These are phyloP conservation scores for Plebejus anna DNA, from an alignment of 2,888 invertebrate genomes.

Conservation along the genomic window DNA sequence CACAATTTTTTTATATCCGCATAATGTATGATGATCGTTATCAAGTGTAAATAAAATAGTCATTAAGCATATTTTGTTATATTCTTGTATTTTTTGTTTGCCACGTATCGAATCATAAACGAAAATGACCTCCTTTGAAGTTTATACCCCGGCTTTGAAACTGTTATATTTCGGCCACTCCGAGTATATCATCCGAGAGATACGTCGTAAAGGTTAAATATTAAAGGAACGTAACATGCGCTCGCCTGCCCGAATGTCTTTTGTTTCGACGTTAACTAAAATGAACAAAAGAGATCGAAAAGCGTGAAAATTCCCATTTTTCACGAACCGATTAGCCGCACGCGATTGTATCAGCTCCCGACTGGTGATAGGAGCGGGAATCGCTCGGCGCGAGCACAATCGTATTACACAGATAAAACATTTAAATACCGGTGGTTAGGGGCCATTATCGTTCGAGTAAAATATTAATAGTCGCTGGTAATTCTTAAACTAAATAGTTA, in stretches of 20 bases:
- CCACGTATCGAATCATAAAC: background rate
- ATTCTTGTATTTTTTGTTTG: slow-evolving; percentile 14
- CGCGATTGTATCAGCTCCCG: background rate
- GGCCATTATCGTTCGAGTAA: slow-evolving; percentile 24
- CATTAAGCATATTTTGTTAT: slow-evolving; percentile 17
- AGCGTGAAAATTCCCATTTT: slow-evolving; percentile 28
- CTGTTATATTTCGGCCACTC: background rate
- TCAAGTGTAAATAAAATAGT: slow-evolving; percentile 19
- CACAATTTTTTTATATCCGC: slow-evolving; percentile 11
- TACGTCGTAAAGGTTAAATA: slow-evolving; percentile 15
- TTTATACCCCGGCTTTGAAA: background rate
- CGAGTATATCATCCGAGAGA: background rate
- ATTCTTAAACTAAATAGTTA: slow-evolving; percentile 44
- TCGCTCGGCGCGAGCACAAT: background rate
- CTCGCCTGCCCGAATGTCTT: slow-evolving; percentile 22
- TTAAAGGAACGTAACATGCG: background rate
- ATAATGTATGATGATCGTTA: slow-evolving; percentile 16
- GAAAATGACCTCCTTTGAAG: background rate
- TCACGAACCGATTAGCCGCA: background rate
- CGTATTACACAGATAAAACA: slow-evolving; percentile 5
- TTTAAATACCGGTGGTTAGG: slow-evolving; percentile 26
- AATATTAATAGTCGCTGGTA: slow-evolving; percentile 26
- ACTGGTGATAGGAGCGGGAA: background rate
- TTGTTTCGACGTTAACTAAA: slow-evolving; percentile 27
- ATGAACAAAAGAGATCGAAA: slow-evolving; percentile 14